phyloP scores from a whole-genome alignment of 2,888 invertebrate genomes.

The Caenorhabditis auriculariae region DNA sequence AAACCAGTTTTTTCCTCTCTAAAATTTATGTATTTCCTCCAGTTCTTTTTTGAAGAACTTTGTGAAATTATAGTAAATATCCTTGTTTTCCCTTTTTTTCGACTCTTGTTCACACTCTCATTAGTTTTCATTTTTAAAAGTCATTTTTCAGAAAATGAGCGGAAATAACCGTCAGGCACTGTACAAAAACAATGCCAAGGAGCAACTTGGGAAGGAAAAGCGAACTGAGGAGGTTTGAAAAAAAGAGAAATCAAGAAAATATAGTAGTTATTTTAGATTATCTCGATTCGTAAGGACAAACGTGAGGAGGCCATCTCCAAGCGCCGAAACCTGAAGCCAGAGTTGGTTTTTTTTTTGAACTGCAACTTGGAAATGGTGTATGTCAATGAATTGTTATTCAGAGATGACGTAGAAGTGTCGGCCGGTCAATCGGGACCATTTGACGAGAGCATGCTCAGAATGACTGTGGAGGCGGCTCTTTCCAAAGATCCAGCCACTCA shows the following conservation, averaged over 20 bases:
- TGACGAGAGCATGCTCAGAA: slow-evolving; percentile 69
- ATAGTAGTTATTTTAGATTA: slow-evolving; percentile 23
- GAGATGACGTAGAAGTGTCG: slow-evolving; percentile 27
- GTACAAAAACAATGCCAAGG: slow-evolving; percentile 98
- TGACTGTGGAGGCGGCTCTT: slow-evolving; percentile 83
- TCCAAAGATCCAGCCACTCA: slow-evolving; percentile 78
- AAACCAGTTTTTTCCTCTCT: no score
- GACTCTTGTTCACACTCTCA: background rate
- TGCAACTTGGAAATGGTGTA: background rate
- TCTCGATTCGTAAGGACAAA: slow-evolving; percentile 89
- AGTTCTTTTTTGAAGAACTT: no score
- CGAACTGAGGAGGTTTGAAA: slow-evolving; percentile 46
- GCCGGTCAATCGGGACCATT: slow-evolving; percentile 26
- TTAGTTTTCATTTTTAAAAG: slow-evolving; percentile 1
- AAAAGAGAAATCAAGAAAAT: background rate
- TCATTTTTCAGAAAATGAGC: slow-evolving; percentile 31
- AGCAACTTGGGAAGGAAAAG: slow-evolving; percentile 77
- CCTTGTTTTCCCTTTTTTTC: no score
- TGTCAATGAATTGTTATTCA: slow-evolving; percentile 8
- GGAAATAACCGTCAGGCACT: slow-evolving; percentile 45
- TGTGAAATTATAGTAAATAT: no score
- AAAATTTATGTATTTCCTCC: no score
- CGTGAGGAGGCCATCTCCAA: slow-evolving; percentile 94
- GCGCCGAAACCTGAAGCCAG: slow-evolving; percentile 82
- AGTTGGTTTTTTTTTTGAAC: slow-evolving; percentile 26